A percentile compares a stretch with the other conserved stretches of the same genome.
Evolutionary conservation across 2,113 vertebrate genomes (phyloP).

Genomic region (Pelobates fuscus): DNA sequence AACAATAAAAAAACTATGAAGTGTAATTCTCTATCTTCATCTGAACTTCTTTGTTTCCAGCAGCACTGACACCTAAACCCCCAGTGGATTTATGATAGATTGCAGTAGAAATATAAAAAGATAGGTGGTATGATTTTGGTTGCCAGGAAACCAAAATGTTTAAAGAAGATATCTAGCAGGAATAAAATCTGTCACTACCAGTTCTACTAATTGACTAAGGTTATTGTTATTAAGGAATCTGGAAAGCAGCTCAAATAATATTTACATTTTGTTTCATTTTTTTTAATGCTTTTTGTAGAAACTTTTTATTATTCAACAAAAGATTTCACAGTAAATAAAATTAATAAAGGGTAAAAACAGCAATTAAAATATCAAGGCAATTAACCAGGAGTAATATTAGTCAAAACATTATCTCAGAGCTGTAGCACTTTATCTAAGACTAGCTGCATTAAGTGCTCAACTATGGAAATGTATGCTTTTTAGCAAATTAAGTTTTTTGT

Average conservation of each 20-base stretch:
- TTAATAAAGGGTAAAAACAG: neutral
- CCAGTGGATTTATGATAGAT: constrained; percentile 7
- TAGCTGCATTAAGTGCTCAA: no score
- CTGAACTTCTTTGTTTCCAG: no score
- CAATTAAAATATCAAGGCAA: neutral
- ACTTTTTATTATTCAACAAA: no score
- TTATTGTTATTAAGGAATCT: neutral
- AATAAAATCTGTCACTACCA: neutral
- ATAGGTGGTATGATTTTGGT: constrained; percentile 7
- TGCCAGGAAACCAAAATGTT: constrained; percentile 20
- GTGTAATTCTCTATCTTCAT: no score
- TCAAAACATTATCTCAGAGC: no score
- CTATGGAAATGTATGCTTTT: no score
- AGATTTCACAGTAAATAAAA: neutral
- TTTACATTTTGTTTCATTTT: neutral
- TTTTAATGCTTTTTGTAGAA: neutral
- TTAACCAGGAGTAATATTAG: neutral
- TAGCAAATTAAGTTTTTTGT: no score
- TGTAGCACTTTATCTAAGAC: no score
- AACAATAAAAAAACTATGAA: no score
- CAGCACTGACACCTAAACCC: neutral
- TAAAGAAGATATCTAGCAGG: neutral
- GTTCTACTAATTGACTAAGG: neutral
- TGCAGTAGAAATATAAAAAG: constrained; percentile 12
- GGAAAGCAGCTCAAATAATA: neutral